These are phyloP conservation scores for Erynnis tages DNA, from an alignment of 2,888 invertebrate genomes.

Conservation along the genomic window DNA sequence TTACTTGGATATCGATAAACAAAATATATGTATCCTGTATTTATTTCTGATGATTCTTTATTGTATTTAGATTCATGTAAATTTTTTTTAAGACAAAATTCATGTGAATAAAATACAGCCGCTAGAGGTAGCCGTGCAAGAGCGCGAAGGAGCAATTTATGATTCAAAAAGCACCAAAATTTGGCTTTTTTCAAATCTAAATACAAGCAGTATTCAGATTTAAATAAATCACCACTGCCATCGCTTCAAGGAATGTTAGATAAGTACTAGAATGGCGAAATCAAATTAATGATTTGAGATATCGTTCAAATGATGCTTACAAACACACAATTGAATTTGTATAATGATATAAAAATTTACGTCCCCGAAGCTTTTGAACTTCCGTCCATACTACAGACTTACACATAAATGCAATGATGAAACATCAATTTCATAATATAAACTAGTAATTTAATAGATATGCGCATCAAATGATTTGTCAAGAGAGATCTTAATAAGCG, in stretches of 20 bases:
- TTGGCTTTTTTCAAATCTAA: conserved; percentile 15
- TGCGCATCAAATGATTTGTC: conserved; percentile 14
- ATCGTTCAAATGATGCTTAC: conserved; percentile 14
- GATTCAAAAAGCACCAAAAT: conserved; percentile 20
- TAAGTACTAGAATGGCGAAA: not conserved
- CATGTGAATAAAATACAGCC: not conserved
- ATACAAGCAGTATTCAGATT: too few relatives aligned
- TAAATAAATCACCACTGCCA: conserved; percentile 19
- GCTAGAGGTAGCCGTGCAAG: conserved; percentile 11
- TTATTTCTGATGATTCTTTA: too few relatives aligned
- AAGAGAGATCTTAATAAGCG: not conserved
- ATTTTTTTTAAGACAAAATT: not conserved
- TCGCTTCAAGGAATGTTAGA: conserved; percentile 20
- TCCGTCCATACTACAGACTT: not conserved
- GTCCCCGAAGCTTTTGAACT: conserved; percentile 20
- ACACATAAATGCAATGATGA: conserved; percentile 2
- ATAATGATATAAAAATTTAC: conserved; percentile 20
- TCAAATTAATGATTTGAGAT: conserved; percentile 6
- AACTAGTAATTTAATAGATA: conserved; percentile 12
- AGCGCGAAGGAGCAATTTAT: not conserved
- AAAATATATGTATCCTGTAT: not conserved
- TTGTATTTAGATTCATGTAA: not conserved
- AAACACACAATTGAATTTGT: conserved; percentile 19
- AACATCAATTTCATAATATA: conserved; percentile 8
- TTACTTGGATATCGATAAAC: too few relatives aligned